These are phyloP conservation scores for Morpho deidamia DNA, from an alignment of 2,888 invertebrate genomes.

Conservation along the genomic window DNA sequence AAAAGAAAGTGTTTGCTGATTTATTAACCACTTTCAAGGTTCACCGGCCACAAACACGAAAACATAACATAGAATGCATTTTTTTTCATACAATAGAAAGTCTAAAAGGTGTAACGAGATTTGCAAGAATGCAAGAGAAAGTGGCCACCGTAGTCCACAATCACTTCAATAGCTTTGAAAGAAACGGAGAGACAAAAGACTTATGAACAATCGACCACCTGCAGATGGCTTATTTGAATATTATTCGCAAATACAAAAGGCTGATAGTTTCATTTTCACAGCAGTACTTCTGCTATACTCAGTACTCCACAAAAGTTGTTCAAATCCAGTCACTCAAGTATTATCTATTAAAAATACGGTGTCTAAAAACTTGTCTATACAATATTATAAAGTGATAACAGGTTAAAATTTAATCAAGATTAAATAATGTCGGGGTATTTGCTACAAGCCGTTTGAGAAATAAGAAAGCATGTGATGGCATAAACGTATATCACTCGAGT, in stretches of 20 bases:
- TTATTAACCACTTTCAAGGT: constrained; percentile 57
- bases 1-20: constrained; percentile 61
- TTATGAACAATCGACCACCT: constrained; percentile 59
- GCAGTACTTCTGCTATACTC: constrained; percentile 31
- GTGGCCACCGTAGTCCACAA: constrained; percentile 43
- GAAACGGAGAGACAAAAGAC: constrained; percentile 28
- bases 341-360: background rate
- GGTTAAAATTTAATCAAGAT: constrained; percentile 1
- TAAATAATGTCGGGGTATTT: constrained; percentile 2
- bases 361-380: background rate
- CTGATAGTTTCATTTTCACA: constrained; percentile 51
- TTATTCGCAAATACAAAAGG: constrained; percentile 56
- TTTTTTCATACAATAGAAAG: constrained; percentile 37
- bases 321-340: constrained; percentile 30
- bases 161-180: constrained; percentile 29
- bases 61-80: constrained; percentile 42
- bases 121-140: constrained; percentile 60
- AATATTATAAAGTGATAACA: constrained; percentile 2
- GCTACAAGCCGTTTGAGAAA: background rate
- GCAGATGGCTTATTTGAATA: constrained; percentile 64
- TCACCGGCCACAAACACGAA: constrained; percentile 50
- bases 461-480: constrained; percentile 3
- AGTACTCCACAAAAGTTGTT: constrained; percentile 44
- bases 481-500: constrained; percentile 3
- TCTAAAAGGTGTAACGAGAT: constrained; percentile 49